These are phyloP conservation scores for Timema cristinae DNA, from an alignment of 2,888 invertebrate species.

Conservation along the genomic window DNA sequence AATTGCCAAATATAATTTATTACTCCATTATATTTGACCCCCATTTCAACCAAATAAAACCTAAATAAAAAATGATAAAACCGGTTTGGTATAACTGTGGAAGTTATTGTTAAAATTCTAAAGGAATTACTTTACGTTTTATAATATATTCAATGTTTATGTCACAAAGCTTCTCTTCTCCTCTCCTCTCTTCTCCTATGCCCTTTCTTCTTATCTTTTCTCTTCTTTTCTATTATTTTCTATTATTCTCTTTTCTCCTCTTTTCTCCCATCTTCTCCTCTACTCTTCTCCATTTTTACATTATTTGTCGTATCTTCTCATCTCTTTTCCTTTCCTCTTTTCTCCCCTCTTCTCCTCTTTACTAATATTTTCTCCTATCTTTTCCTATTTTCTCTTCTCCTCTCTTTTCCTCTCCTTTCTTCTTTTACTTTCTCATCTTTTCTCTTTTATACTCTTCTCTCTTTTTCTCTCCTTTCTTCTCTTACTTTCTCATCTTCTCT, in stretches of 20 bases:
- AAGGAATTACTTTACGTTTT: too few species aligned
- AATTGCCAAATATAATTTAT: too few species aligned
- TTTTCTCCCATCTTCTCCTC: slow-evolving; percentile 17
- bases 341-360: not conserved
- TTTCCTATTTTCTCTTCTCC: too few species aligned
- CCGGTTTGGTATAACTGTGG: too few species aligned
- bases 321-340: not conserved
- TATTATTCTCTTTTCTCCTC: slow-evolving; percentile 4
- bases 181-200: slow-evolving; percentile 14
- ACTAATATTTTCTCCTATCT: not conserved
- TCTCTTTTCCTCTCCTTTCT: not conserved
- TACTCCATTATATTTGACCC: too few species aligned
- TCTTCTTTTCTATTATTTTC: not conserved
- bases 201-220: not conserved
- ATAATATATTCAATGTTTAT: too few species aligned
- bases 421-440: too few species aligned
- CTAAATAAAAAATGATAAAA: too few species aligned
- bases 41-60: not conserved
- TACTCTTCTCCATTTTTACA: slow-evolving; percentile 11
- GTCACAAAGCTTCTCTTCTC: too few species aligned
- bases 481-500: not conserved
- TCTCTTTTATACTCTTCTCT: not conserved
- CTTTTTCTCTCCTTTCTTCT: not conserved
- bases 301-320: not conserved
- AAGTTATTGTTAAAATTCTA: too few species aligned